Evolutionary conservation across 1,140 invertebrate species (phyloP), one percentile per base, ranked within the genome.

Genomic region (Drosophila littoralis): DNA sequence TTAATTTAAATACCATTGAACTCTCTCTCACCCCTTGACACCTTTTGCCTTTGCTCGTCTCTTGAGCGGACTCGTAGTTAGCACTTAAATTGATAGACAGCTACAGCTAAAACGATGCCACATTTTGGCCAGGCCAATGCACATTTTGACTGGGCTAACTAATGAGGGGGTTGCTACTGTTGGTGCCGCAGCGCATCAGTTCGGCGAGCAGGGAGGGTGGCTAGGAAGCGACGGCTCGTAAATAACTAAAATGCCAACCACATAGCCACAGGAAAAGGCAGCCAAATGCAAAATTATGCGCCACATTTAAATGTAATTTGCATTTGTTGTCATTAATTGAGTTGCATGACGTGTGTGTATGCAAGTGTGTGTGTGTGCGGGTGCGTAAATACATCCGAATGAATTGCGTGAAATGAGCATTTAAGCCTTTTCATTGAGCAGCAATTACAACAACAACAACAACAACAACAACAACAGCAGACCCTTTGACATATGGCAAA

Each of bases 241-340:
- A 74, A 74, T 74, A 74, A 75, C 72, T 69, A 63, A 64, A 75
- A 70, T 64, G 67, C 8, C 66, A 69, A 43, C 28, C 42, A 28
- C 28, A 59, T 17, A 52, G 35, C 40, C 33, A 40, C 59, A 72
- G 61, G 33, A 61, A 52, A 42, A 73, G 65, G 76, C 79, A 79
- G 43, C 64, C 73, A 79, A 79, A 81, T 81, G 73, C 77, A 79
- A 76, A 74, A 76, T 71, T 54, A 68, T 73, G 75, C 75, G 61
- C 60, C 67, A 51, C 75, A 71, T 68, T 79, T 82, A 79, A 79
- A 82, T 83, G 72, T 57, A 79, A 88, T 88, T 79, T 77, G 67
- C 77, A 88, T 77, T 74, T 69, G 66, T 77, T 89, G 64, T 55
- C 73, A 88, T 79, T 88, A 89, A 88, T 86, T 88, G 83, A 86